Base-by-base conservation (phyloP, 2,113 vertebrate genomes). In the Marmota flaviventris region DNA sequence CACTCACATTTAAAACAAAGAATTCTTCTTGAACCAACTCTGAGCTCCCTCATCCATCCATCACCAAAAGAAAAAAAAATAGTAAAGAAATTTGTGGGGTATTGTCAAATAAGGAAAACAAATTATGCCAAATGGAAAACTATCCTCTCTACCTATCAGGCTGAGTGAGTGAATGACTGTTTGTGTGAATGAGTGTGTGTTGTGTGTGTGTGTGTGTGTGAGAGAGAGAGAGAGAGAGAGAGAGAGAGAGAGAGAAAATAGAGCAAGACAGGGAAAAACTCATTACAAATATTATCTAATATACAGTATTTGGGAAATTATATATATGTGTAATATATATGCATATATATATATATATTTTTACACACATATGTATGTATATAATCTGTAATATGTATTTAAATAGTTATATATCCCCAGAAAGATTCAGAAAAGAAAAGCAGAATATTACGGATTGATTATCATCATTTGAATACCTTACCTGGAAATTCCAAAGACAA, bases 21-120 rank as follows among this genome's bases (percentile, higher is more conserved):
- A 25, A 94, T 95, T 86, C 69, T 92, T 93, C 69, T 65, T 86
- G 24, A 95, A 91, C 27, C 45, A 86, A 83, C 8, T 89, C 83
- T 92, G n/a, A 94, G n/a, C n/a, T 83, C 48, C 7, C 14, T 76
- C 77, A 58, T 17, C 48, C 14, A 34, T 32, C 16, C 10, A 5
- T 16, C 22, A 22, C 58, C 1, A 2, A 39, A 34, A 84, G 37
- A 84, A 67, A 17, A 6, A 67, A 65, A 70, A 17, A 70, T 5
- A 37, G 69, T 42, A 91, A 93, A 72, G 32, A 89, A 85, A 93
- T 56, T 8, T 67, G 2, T 22, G 53, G 11, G 8, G 37, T 79
- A 14, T 89, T 53, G 45, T 93, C 22, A 87, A 79, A 78, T 76
- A 81, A 85, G 48, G 24, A 92, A 87, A 34, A 77, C 29, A 83